phyloP scores from a whole-genome alignment of 2,888 invertebrate genomes.

The Apodemia duryi region DNA sequence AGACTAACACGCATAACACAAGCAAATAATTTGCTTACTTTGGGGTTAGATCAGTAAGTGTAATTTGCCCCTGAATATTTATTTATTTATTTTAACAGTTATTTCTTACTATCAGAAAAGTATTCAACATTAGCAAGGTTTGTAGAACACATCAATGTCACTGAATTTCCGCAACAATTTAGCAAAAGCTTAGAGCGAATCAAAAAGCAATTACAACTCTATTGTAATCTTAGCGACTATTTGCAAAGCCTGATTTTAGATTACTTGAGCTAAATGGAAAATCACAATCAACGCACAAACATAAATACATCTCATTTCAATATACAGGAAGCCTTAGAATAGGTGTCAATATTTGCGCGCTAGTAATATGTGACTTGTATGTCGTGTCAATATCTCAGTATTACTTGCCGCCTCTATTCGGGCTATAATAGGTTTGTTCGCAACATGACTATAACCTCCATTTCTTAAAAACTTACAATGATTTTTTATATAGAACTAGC shows the following conservation, averaged over 20 bases:
- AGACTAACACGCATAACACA: too few species aligned
- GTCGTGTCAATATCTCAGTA: slow-evolving; percentile 21
- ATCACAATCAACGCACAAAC: not conserved
- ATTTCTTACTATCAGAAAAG: too few species aligned
- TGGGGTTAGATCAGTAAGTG: too few species aligned
- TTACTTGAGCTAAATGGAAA: not conserved
- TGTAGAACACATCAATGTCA: too few species aligned
- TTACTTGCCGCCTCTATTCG: slow-evolving; percentile 18
- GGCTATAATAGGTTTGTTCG: not conserved
- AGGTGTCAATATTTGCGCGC: slow-evolving; percentile 23
- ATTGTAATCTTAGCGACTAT: not conserved
- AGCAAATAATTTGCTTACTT: too few species aligned
- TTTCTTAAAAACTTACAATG: not conserved
- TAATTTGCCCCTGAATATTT: too few species aligned
- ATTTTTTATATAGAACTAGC: too few species aligned
- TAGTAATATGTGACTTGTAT: slow-evolving; percentile 21
- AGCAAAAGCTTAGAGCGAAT: not conserved
- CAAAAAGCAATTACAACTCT: not conserved
- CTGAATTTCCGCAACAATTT: too few species aligned
- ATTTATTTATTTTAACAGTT: too few species aligned
- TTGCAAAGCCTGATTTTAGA: not conserved
- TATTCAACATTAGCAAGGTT: too few species aligned
- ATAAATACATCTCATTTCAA: slow-evolving; percentile 3
- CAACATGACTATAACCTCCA: not conserved
- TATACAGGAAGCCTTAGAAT: not conserved